phyloP scores from a whole-genome alignment of 2,888 invertebrate genomes.

The Perizoma flavofasciatum region DNA sequence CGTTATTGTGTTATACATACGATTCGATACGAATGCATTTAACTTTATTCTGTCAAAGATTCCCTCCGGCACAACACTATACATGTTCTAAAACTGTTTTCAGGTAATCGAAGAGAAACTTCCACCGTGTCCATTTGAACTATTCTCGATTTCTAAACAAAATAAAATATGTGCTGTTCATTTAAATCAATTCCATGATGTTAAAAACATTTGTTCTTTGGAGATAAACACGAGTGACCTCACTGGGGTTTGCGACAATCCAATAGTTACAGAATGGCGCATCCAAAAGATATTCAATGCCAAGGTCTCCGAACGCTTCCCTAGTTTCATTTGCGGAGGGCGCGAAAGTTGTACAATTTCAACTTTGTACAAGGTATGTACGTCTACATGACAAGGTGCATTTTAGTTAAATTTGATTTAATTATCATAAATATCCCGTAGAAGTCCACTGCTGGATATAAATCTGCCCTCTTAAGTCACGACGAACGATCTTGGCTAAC shows the following conservation, averaged over 20 bases:
- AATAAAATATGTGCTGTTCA: constrained; percentile 50
- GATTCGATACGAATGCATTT: too few relatives aligned
- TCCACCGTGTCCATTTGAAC: constrained; percentile 61
- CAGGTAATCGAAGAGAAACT: constrained; percentile 60
- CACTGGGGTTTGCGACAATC: constrained; percentile 54
- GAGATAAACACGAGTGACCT: constrained; percentile 47
- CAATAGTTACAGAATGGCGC: constrained; percentile 56
- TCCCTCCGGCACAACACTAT: constrained; percentile 10
- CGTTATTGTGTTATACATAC: too few relatives aligned
- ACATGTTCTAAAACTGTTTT: constrained; percentile 29
- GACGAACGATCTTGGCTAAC: too few relatives aligned
- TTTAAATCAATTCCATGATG: constrained; percentile 30
- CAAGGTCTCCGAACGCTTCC: constrained; percentile 37
- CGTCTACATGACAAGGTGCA: not conserved
- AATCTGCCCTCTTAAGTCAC: too few relatives aligned
- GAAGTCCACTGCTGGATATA: too few relatives aligned
- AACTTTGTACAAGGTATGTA: constrained; percentile 57
- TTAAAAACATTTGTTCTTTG: constrained; percentile 41
- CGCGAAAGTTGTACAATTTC: constrained; percentile 56
- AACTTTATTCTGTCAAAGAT: too few relatives aligned
- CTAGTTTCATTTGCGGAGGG: constrained; percentile 51
- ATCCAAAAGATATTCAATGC: constrained; percentile 39
- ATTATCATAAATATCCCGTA: too few relatives aligned
- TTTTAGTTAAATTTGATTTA: too few relatives aligned
- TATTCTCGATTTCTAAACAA: constrained; percentile 49